Percentiles rank a stretch among this genome's conserved stretches.
These are phyloP conservation scores for Cottoperca gobio DNA, from an alignment of 2,797 vertebrate species.

Conservation along the genomic window DNA sequence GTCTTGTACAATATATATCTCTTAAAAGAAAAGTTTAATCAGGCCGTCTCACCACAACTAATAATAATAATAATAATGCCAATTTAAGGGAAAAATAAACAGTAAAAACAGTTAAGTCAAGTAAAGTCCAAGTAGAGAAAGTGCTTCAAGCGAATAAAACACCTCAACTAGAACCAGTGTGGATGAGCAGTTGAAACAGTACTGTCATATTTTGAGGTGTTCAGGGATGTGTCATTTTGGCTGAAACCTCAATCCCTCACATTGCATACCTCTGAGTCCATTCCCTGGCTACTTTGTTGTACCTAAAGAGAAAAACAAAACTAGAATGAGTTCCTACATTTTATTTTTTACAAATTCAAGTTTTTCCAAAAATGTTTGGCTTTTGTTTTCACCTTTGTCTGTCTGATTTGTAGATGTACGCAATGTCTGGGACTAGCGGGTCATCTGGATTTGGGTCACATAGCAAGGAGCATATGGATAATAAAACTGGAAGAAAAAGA, in stretches of 20 bases:
- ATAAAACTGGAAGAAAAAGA: conserved; percentile 73
- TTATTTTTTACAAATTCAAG: background rate
- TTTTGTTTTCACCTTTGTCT: conserved; percentile 77
- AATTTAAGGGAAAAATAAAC: conserved; percentile 60
- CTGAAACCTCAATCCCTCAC: conserved; percentile 63
- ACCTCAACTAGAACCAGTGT: conserved; percentile 73
- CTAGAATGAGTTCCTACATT: background rate
- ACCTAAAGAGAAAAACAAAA: conserved; percentile 63
- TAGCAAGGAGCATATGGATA: conserved; percentile 87
- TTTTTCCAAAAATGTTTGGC: background rate
- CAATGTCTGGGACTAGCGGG: conserved; percentile 85
- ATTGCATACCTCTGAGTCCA: conserved; percentile 85
- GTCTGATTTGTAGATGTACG: conserved; percentile 84
- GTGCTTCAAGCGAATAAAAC: conserved; percentile 72
- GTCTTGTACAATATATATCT: conserved; percentile 78
- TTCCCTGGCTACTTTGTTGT: conserved; percentile 82
- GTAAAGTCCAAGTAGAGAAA: conserved; percentile 73
- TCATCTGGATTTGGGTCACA: conserved; percentile 87
- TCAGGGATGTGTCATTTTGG: conserved; percentile 50
- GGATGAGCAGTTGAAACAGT: conserved; percentile 71
- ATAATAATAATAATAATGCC: conserved; percentile 54
- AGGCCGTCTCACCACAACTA: conserved; percentile 56
- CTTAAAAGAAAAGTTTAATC: conserved; percentile 69
- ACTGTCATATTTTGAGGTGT: conserved; percentile 66
- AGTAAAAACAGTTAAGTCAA: conserved; percentile 67